A percentile compares a stretch with the other conserved stretches of the same genome.
phyloP scores from a whole-genome alignment of 2,888 invertebrate species.

The Noctua pronuba region DNA sequence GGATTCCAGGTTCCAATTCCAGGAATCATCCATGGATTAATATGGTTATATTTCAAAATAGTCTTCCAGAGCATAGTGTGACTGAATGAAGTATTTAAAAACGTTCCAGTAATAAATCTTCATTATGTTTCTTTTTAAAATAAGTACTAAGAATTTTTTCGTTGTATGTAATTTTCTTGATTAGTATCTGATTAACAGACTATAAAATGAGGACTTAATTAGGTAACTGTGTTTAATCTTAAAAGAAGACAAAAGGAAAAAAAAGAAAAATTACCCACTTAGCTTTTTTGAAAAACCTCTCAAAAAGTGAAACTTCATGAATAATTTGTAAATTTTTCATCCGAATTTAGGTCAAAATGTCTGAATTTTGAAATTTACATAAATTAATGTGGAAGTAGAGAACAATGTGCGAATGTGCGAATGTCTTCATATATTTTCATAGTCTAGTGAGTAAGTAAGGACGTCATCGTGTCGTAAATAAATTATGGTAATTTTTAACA shows the following conservation, averaged over 20 bases:
- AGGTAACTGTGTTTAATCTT: background rate
- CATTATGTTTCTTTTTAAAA: background rate
- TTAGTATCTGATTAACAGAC: background rate
- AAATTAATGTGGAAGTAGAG: background rate
- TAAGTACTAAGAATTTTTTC: background rate
- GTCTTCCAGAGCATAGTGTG: background rate
- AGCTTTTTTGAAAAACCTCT: constrained; percentile 35
- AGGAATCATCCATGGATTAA: background rate
- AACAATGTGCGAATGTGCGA: background rate
- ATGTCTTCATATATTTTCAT: constrained; percentile 6
- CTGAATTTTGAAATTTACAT: background rate
- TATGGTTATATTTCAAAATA: background rate
- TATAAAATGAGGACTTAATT: constrained; percentile 14
- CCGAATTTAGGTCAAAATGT: constrained; percentile 15
- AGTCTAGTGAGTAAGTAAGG: constrained; percentile 7
- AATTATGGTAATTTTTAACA: background rate
- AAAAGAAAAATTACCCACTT: background rate
- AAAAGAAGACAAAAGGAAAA: background rate
- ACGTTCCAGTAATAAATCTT: too few species aligned
- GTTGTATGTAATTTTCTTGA: background rate
- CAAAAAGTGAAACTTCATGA: constrained; percentile 53
- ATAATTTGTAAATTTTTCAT: constrained; percentile 10
- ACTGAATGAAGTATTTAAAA: background rate
- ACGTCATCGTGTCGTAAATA: background rate
- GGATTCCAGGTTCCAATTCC: background rate